Base-by-base conservation (phyloP, 2,797 vertebrate genomes). In the Miichthys miiuy region DNA sequence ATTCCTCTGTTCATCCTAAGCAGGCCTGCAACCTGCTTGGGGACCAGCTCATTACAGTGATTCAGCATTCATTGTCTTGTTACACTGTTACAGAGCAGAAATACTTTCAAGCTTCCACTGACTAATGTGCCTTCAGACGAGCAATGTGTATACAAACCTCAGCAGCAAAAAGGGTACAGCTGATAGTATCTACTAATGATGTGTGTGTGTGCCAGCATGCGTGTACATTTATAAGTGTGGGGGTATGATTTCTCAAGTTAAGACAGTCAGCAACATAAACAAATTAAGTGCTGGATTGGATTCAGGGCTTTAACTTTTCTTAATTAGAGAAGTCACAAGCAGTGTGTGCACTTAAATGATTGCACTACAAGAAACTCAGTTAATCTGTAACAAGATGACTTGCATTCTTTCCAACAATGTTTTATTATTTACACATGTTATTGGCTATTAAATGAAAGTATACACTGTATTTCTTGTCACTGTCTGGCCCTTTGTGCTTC, bases 1-100 rank as follows among this genome's bases (percentile, higher is more conserved):
- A 21, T 44, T 69, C 17, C 67, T 80, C 58, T 56, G 25, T 76
- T 89, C 52, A 55, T 82, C 73, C 50, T 72, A 38, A 78, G 63
- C 72, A 69, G 81, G 58, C 79, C 83, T 73, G 75, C 52, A 75
- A 34, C 69, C 63, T 71, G 78, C 84, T 80, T 23, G 18, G 73
- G 77, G 79, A 88, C 68, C 44, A 66, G 75, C 86, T 89, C 85
- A 87, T 90, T 88, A 87, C 42, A 51, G 79, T 18, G 30, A 69
- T 87, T 80, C 57, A 60, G 73, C 54, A 68, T 82, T 82, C 76
- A 82, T 77, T 86, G 85, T 88, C 76, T 85, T 60, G 68, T 86
- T 87, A 63, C 69, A 27, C 64, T 51, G 79, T 52, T 81, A 73
- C 75, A 69, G 66, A 78, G 67, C 50, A 81, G 38, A 82, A 79